Percentiles rank a stretch among this genome's conserved stretches.
Evolutionary conservation across 2,888 invertebrate species (phyloP).

Genomic region (Biston betularia): DNA sequence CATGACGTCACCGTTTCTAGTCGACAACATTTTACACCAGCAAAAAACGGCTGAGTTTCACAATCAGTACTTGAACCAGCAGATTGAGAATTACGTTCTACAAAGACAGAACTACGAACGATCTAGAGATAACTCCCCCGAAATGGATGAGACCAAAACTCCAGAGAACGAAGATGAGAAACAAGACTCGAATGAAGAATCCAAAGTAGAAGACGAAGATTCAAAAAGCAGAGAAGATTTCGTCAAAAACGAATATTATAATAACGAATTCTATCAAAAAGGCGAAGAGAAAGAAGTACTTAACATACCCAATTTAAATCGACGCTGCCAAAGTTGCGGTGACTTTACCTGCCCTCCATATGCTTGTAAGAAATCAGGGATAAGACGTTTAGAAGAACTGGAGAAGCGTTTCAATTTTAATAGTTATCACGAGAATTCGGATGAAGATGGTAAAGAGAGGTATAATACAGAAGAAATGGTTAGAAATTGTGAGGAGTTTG

Average conservation of each 20-base stretch:
- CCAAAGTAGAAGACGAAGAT: slow-evolving; percentile 66
- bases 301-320: slow-evolving; percentile 70
- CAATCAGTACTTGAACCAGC: slow-evolving; percentile 85
- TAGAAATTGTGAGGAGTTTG: slow-evolving; percentile 73
- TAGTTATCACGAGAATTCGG: slow-evolving; percentile 74
- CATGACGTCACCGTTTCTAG: slow-evolving; percentile 87
- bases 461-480: slow-evolving; percentile 75
- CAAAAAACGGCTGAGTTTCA: slow-evolving; percentile 79
- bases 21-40: slow-evolving; percentile 87
- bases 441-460: slow-evolving; percentile 69
- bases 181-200: slow-evolving; percentile 62
- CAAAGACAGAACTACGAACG: slow-evolving; percentile 65
- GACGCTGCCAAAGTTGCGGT: slow-evolving; percentile 85
- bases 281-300: slow-evolving; percentile 74
- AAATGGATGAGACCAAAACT: slow-evolving; percentile 66
- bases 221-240: slow-evolving; percentile 57
- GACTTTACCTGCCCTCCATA: slow-evolving; percentile 84
- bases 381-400: slow-evolving; percentile 73
- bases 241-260: slow-evolving; percentile 74
- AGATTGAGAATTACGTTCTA: slow-evolving; percentile 75
- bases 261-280: slow-evolving; percentile 67
- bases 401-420: slow-evolving; percentile 77
- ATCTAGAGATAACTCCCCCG: slow-evolving; percentile 75
- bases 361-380: slow-evolving; percentile 78
- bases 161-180: slow-evolving; percentile 60